Conservation (phyloP, 2,113 vertebrate genomes). For the Epinephelus fuscoguttatus region DNA sequence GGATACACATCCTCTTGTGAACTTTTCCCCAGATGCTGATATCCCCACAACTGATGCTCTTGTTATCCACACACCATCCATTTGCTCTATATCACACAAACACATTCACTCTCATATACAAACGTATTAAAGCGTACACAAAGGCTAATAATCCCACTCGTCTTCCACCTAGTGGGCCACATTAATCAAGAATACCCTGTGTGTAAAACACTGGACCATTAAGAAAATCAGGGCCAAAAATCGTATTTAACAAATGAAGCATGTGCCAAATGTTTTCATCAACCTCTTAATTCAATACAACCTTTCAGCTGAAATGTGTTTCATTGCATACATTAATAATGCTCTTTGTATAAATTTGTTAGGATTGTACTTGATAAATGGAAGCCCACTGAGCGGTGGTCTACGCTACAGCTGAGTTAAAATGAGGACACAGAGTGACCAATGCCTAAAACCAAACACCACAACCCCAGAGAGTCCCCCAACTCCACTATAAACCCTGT, state of each 20-base stretch:
- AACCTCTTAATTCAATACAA: slow-evolving; percentile 37
- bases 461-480: slow-evolving; percentile 51
- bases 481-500: slow-evolving; percentile 73
- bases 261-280: slow-evolving; percentile 54
- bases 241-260: slow-evolving; percentile 26
- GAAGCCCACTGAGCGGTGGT: slow-evolving; percentile 34
- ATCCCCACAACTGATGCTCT: neutral
- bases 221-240: slow-evolving; percentile 22
- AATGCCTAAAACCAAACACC: slow-evolving; percentile 54
- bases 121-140: slow-evolving; percentile 25
- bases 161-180: slow-evolving; percentile 17
- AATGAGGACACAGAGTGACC: slow-evolving; percentile 61
- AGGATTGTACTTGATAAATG: slow-evolving; percentile 59
- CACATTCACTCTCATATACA: slow-evolving; percentile 29
- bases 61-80: neutral
- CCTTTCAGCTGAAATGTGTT: slow-evolving; percentile 38
- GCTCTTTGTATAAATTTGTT: slow-evolving; percentile 48
- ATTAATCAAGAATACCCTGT: slow-evolving; percentile 42
- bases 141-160: slow-evolving; percentile 25
- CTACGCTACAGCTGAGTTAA: slow-evolving; percentile 44
- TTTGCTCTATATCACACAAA: slow-evolving; percentile 51
- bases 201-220: slow-evolving; percentile 24
- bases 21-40: slow-evolving; percentile 35
- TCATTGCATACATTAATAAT: slow-evolving; percentile 41
- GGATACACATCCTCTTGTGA: neutral